Conservation (phyloP, 2,888 invertebrate species). For the Merodon equestris region DNA sequence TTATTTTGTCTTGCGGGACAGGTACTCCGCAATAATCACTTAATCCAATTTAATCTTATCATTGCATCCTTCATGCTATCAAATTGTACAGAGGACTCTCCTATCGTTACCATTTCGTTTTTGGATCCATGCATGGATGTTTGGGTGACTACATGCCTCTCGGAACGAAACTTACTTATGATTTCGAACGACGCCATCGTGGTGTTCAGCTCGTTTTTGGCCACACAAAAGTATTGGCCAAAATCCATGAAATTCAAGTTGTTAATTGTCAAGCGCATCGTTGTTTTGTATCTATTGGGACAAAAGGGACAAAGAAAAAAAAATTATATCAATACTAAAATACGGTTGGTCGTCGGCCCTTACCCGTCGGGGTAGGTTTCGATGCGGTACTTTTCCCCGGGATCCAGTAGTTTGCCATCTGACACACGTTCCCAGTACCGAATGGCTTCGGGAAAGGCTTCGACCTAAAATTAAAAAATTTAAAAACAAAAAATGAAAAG, state of each 20-base stretch:
- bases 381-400: slow-evolving; percentile 83
- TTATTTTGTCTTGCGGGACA: too few species aligned
- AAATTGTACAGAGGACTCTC: too few species aligned
- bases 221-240: slow-evolving; percentile 89
- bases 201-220: slow-evolving; percentile 89
- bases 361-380: slow-evolving; percentile 80
- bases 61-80: too few species aligned
- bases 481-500: neutral
- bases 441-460: slow-evolving; percentile 92
- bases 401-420: slow-evolving; percentile 87
- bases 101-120: neutral
- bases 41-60: too few species aligned
- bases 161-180: slow-evolving; percentile 80
- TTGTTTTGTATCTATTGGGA: slow-evolving; percentile 81
- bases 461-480: slow-evolving; percentile 80
- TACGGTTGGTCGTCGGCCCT: slow-evolving; percentile 31
- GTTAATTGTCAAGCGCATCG: slow-evolving; percentile 89
- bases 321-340: slow-evolving; percentile 3
- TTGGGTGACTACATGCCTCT: neutral
- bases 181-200: slow-evolving; percentile 87
- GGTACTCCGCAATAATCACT: too few species aligned
- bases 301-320: slow-evolving; percentile 11
- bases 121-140: neutral
- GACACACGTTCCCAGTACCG: slow-evolving; percentile 89
- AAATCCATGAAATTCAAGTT: slow-evolving; percentile 85